phyloP scores from a whole-genome alignment of 2,113 vertebrate genomes.

The Pygoscelis adeliae region DNA sequence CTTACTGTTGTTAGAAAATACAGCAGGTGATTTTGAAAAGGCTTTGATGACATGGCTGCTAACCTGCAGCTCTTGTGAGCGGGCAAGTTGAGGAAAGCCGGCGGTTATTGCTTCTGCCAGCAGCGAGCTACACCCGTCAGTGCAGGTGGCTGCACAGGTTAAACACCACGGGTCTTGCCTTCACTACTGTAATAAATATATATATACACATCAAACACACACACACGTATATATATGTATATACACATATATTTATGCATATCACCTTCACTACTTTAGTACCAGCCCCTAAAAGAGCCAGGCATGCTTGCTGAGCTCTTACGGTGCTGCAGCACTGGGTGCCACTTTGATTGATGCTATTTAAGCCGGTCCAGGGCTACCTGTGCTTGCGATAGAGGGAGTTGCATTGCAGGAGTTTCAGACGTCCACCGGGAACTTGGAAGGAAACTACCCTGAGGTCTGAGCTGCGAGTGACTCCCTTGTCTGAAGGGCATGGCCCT shows the following conservation, averaged over 20 bases:
- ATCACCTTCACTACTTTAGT: neutral
- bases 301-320: neutral
- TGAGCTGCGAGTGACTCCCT: neutral
- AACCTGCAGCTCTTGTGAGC: neutral
- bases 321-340: neutral
- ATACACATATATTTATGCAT: neutral
- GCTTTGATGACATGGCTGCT: accelerated
- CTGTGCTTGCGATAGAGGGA: neutral
- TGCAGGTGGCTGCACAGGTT: neutral
- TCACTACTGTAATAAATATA: neutral
- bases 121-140: accelerated
- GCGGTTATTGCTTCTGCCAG: neutral
- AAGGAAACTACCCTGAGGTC: neutral
- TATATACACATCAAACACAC: neutral
- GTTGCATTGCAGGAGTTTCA: neutral
- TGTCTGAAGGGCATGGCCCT: neutral
- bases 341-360: neutral
- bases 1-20: neutral
- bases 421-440: accelerated
- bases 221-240: accelerated
- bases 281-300: neutral
- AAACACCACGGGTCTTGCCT: accelerated
- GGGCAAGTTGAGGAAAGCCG: accelerated
- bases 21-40: neutral
- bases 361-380: neutral